Conservation (phyloP, 1,140 invertebrate species). For the Lamellibrachia luymesi region DNA sequence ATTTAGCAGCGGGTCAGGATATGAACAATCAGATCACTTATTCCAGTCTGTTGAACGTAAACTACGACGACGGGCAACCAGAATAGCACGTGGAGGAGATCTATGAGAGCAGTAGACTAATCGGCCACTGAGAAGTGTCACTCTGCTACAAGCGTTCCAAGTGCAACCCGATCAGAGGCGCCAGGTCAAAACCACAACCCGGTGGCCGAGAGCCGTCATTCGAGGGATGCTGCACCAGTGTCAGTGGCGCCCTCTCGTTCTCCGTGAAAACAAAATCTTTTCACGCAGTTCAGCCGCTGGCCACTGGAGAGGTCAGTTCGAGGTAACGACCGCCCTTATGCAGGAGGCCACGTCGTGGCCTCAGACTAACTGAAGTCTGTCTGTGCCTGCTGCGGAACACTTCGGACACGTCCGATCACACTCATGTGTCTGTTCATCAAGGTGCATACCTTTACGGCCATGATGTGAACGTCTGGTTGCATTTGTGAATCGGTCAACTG, state of each 20-base stretch:
- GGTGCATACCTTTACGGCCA: not conserved
- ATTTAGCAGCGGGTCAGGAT: not conserved
- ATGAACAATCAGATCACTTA: not conserved
- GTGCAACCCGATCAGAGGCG: not conserved
- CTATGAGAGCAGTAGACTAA: not conserved
- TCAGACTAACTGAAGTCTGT: not conserved
- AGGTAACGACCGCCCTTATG: not conserved
- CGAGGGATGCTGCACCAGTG: not conserved
- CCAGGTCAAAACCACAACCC: no score
- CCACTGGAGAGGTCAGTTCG: not conserved
- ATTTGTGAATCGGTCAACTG: not conserved
- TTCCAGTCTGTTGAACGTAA: not conserved
- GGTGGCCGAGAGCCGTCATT: not conserved
- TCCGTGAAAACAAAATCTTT: not conserved
- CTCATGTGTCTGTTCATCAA: not conserved
- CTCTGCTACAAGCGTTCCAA: not conserved
- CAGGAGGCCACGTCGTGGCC: not conserved
- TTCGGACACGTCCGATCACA: not conserved
- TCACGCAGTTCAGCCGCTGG: not conserved
- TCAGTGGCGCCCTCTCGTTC: not conserved
- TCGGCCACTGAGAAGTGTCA: not conserved
- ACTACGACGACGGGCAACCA: not conserved
- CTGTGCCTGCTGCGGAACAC: not conserved
- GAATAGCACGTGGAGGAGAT: not conserved
- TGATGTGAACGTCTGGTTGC: not conserved